These are phyloP conservation scores for Eulemur mongoz DNA, from an alignment of 2,797 vertebrate genomes.

Conservation along the genomic window DNA sequence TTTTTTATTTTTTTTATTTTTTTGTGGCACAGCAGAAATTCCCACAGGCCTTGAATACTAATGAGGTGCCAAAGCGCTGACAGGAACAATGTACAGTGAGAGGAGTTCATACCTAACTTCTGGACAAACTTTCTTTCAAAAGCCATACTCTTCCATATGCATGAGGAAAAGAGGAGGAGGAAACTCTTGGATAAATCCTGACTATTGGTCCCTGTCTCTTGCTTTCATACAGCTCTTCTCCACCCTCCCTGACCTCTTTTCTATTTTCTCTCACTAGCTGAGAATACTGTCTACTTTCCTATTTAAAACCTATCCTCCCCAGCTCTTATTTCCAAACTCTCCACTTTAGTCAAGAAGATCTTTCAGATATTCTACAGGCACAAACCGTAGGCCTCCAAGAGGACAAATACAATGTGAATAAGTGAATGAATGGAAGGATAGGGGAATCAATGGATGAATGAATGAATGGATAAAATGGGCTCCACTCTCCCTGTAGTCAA, in stretches of 20 bases:
- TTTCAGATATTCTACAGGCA: background rate
- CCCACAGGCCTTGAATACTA: background rate
- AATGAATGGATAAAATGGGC: background rate
- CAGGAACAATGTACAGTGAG: background rate
- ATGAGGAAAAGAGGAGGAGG: background rate
- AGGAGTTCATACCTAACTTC: constrained; percentile 26
- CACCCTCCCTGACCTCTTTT: background rate
- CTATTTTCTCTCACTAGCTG: background rate
- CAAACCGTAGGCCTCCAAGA: background rate
- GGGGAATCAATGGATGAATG: background rate
- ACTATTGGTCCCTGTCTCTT: background rate
- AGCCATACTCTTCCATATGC: background rate
- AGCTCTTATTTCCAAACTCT: background rate
- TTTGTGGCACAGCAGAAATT: constrained; percentile 37
- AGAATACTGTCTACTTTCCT: background rate
- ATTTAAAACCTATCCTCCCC: background rate
- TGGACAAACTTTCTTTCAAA: background rate
- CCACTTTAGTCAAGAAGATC: background rate
- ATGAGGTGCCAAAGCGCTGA: constrained; percentile 16
- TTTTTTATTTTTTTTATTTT: background rate
- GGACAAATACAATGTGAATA: background rate
- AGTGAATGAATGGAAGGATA: background rate
- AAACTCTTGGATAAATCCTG: background rate
- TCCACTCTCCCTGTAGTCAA: background rate
- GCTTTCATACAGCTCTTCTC: background rate